Base-by-base conservation (phyloP, 2,113 vertebrate genomes). In the Numida meleagris region DNA sequence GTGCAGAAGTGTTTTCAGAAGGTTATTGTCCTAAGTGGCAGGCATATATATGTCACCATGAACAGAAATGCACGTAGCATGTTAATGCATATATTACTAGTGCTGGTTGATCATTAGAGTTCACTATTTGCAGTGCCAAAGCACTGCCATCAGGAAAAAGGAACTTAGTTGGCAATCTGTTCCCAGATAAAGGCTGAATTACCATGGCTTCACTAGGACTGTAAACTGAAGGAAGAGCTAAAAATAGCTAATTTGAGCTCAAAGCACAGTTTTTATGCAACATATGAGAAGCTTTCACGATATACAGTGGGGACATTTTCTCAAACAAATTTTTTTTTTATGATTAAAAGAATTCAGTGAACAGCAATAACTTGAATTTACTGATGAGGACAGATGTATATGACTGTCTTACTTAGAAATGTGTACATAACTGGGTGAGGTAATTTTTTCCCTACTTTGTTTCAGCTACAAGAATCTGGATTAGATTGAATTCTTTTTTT, bases 371-470 rank as follows among this genome's bases (percentile, higher is more conserved):
- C 7, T 46, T 75, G 33, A 70, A 50, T 78, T 86, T 71, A 55
- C 65, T 67, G 25, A 55, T 59, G 19, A 34, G 33, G 3, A 17
- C 70, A 57, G 50, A 23, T 14, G 33, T 17, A 9, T 38, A 1
- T 55, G 0, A 0, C 31, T 2, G 1, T n/a, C 18, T 80, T 51
- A 42, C 29, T 58, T 74, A 58, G 62, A 86, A 55, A 31, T 42
- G 24, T 0, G 2, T 61, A 4, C 50, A 8, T 51, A 74, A 74
- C 1, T 40, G 31, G 24, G 4, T 34, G 20, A 72, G 4, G 6
- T 38, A 23, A 12, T 27, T 55, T 72, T 13, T 33, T 53, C 31
- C 33, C 36, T 42, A 46, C 13, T 57, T 20, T 40, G 12, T 58
- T 88, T 86, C 45, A 72, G 2, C 0, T 40, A 53, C 18, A 86